Evolutionary conservation across 2,797 vertebrate genomes (phyloP).

Genomic region (Iguana delicatissima): DNA sequence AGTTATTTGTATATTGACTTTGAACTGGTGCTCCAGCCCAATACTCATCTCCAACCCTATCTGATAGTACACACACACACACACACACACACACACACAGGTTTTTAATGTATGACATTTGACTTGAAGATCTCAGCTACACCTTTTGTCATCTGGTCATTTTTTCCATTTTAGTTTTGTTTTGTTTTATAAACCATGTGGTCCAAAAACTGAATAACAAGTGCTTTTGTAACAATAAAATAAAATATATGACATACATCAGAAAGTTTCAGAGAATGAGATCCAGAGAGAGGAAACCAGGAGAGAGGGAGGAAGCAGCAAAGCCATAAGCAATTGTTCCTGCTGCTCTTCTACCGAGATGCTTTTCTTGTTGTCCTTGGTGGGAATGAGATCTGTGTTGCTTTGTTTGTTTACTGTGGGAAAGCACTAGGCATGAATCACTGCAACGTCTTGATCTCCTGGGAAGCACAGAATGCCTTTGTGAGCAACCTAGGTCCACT

Average conservation of each 20-base stretch:
- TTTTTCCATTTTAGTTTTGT: background rate
- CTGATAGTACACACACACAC: too few species aligned
- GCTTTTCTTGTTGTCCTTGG: background rate
- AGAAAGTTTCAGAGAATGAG: background rate
- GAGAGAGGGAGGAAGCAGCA: background rate
- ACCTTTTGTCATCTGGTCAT: background rate
- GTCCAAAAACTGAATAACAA: background rate
- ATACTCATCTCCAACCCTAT: background rate
- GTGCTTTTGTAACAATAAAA: background rate
- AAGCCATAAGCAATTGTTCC: background rate
- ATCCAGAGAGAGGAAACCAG: background rate
- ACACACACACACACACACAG: too few species aligned
- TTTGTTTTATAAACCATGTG: background rate
- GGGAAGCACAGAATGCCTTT: slow-evolving; percentile 16
- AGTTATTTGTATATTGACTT: background rate
- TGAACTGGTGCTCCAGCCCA: background rate
- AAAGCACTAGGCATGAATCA: slow-evolving; percentile 20
- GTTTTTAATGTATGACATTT: background rate
- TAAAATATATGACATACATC: background rate
- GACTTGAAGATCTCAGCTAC: background rate
- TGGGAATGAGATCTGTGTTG: background rate
- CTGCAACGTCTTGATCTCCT: slow-evolving; percentile 9
- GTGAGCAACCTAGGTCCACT: background rate
- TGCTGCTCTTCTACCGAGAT: background rate
- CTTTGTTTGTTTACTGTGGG: slow-evolving; percentile 35